Evolutionary conservation across 1,140 invertebrate genomes (phyloP).

Genomic region (Aphaenogaster ashmeadi): DNA sequence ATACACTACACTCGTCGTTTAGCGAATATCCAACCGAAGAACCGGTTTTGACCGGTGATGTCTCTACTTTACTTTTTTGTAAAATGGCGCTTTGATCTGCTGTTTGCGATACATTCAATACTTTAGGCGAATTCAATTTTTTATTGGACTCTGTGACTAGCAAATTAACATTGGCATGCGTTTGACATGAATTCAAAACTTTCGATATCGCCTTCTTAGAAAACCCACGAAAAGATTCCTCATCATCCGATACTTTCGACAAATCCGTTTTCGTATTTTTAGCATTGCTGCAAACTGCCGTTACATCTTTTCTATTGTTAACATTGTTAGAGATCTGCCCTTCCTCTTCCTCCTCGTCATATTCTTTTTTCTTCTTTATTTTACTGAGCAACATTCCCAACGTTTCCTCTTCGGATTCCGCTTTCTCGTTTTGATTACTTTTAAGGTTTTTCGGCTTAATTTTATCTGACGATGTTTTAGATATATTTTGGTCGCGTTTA

Average conservation of each 20-base stretch:
- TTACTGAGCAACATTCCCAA: slow-evolving; percentile 80
- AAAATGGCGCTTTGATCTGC: not conserved
- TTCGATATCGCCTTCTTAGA: slow-evolving; percentile 84
- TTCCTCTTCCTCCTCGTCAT: slow-evolving; percentile 80
- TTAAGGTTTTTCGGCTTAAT: slow-evolving; percentile 63
- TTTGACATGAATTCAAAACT: slow-evolving; percentile 78
- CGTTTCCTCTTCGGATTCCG: slow-evolving; percentile 83
- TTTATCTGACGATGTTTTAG: slow-evolving; percentile 62
- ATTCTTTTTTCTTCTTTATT: slow-evolving; percentile 81
- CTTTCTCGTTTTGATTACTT: slow-evolving; percentile 61
- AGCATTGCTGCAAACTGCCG: slow-evolving; percentile 25
- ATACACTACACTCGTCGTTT: slow-evolving; percentile 28
- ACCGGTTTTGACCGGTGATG: not conserved
- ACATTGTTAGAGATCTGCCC: slow-evolving; percentile 37
- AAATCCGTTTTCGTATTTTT: slow-evolving; percentile 57
- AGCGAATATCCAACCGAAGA: not conserved
- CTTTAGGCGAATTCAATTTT: slow-evolving; percentile 61
- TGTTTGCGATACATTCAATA: slow-evolving; percentile 39
- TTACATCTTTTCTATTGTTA: slow-evolving; percentile 42
- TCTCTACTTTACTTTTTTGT: slow-evolving; percentile 45
- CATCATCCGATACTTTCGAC: slow-evolving; percentile 86
- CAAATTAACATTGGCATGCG: slow-evolving; percentile 76
- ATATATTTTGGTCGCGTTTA: slow-evolving; percentile 69
- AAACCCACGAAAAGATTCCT: slow-evolving; percentile 88
- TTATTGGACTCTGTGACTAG: slow-evolving; percentile 49